Evolutionary conservation across 2,113 vertebrate genomes (phyloP).

Genomic region (Pyxicephalus adspersus): DNA sequence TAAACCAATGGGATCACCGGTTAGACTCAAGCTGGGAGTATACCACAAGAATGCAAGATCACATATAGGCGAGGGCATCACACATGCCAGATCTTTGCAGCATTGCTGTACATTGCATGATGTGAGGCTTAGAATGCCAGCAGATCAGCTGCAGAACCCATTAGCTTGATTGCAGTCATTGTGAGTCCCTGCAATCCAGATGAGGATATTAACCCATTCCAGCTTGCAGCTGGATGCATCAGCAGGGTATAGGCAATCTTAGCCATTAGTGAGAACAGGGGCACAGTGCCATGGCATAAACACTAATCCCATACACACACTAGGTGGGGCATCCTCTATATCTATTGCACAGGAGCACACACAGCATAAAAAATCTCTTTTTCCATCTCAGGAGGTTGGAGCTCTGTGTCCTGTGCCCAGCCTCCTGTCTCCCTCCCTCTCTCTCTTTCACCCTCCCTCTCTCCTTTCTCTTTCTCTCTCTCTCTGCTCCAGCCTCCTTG

Average conservation of each 20-base stretch:
- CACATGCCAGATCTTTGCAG: too few relatives aligned
- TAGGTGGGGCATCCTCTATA: constrained; percentile 48
- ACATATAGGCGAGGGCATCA: background rate
- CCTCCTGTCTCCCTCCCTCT: constrained; percentile 32
- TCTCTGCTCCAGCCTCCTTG: constrained; percentile 49
- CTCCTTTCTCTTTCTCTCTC: constrained; percentile 6
- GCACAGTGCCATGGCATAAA: background rate
- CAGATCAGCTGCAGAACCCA: constrained; percentile 46
- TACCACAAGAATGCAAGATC: background rate
- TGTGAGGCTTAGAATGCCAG: constrained; percentile 19
- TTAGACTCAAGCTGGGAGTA: too few relatives aligned
- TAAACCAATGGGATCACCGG: background rate
- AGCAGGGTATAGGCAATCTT: constrained; percentile 1
- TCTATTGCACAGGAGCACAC: constrained; percentile 8
- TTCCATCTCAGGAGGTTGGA: constrained; percentile 42
- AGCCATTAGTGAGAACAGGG: constrained; percentile 1
- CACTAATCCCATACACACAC: constrained; percentile 33
- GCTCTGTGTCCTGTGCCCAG: constrained; percentile 16
- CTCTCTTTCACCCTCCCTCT: background rate
- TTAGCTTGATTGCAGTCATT: constrained; percentile 53
- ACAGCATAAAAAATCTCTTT: constrained; percentile 25
- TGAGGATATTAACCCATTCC: constrained; percentile 47
- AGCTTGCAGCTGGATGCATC: constrained; percentile 8
- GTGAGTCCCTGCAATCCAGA: constrained; percentile 47
- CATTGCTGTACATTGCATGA: constrained; percentile 23